Base-by-base conservation (phyloP, 2,888 invertebrate species). In the Hydraecia micacea region DNA sequence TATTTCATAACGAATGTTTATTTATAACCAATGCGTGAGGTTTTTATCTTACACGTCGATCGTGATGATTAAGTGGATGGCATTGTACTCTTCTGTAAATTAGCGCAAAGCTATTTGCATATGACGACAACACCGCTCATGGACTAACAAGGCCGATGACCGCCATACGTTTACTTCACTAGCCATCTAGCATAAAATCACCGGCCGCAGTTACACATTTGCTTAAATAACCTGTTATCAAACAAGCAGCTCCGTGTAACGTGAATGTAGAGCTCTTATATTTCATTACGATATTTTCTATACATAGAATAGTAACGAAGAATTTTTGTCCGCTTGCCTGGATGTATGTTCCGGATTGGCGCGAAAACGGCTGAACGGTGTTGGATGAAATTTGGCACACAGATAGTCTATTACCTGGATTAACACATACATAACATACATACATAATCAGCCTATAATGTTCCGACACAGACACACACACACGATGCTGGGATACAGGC, bases 81-180 rank as follows among this genome's bases (percentile, higher is more conserved):
- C 87, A 85, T 92, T 89, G 91, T 91, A 90, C 90, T 92, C 90
- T 91, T 90, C 88, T 88, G 91, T 91, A 90, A 93, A 94, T 95
- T 93, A 93, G 92, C 92, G 86, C 90, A 89, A 89, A 91, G 81
- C 88, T 91, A 94, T 95, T 95, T 94, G 91, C 93, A 94, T 93
- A 91, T 90, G 92, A 89, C 89, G 90, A 91, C 91, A 90, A 91
- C 91, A 91, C 90, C 87, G 90, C 82, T 91, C 90, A 89, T 91
- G 88, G 89, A 89, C 90, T 90, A 90, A 91, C 91, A 92, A 93
- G 94, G 94, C 92, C 94, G 91, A 92, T 93, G 95, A 95, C 95
- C 95, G 93, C 89, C 87, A 88, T 88, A 89, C 86, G 91, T 90
- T 92, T 91, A 91, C 89, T 91, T 91, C 86, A 83, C 75, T 79